Conservation (phyloP, 2,113 vertebrate species). For the Pelodiscus sinensis region DNA sequence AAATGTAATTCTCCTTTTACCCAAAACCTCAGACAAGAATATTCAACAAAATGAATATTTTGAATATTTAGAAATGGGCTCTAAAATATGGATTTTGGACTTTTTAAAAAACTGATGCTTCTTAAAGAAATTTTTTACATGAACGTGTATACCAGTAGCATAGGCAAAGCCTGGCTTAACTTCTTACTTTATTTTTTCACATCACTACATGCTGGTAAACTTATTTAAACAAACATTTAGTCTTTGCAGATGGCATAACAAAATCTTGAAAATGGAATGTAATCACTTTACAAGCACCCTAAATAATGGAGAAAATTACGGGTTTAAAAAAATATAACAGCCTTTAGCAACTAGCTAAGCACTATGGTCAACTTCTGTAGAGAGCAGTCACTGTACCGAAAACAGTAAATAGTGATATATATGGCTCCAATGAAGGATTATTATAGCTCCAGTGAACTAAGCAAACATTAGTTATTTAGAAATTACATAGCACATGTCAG, state of each 20-base stretch:
- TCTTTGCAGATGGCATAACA: constrained; percentile 64
- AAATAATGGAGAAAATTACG: not conserved
- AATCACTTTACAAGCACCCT: constrained; percentile 29
- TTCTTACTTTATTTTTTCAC: constrained; percentile 66
- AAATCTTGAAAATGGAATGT: constrained; percentile 72
- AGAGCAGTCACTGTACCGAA: not conserved
- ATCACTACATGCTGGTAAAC: constrained; percentile 59
- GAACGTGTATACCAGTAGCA: not conserved
- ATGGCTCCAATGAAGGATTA: not conserved
- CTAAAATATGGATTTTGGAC: not conserved
- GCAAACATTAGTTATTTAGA: not conserved
- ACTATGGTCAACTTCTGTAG: not conserved
- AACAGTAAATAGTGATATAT: not conserved
- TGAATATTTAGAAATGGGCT: not conserved
- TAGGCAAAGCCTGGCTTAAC: constrained; percentile 44
- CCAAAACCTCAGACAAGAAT: constrained; percentile 29
- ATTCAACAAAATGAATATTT: not conserved
- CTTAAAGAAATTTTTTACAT: not conserved
- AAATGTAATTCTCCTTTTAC: constrained; percentile 53
- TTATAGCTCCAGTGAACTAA: not conserved
- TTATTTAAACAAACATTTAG: constrained; percentile 76
- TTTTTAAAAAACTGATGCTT: not conserved
- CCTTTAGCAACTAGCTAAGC: not conserved
- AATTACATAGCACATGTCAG: not conserved
- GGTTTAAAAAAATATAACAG: not conserved